phyloP scores from a whole-genome alignment of 1,140 invertebrate genomes.

The Halotydeus destructor region DNA sequence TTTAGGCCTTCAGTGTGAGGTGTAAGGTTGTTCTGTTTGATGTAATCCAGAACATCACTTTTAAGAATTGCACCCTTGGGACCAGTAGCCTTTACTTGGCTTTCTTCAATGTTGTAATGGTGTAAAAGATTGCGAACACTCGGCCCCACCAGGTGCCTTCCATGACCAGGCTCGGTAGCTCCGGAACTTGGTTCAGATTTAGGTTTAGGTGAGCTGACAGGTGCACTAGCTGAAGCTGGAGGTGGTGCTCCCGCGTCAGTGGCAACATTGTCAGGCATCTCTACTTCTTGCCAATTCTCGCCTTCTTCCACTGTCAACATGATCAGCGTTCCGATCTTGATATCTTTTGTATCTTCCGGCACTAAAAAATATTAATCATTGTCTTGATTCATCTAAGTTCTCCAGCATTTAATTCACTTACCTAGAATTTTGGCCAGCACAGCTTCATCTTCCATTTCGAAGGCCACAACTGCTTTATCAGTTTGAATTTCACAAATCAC shows the following conservation, averaged over 20 bases:
- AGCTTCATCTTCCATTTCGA: conserved; percentile 37
- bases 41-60: conserved; percentile 37
- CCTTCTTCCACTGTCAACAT: conserved; percentile 67
- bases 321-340: conserved; percentile 61
- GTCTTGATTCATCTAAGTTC: neutral
- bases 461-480: conserved; percentile 35
- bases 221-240: conserved; percentile 5
- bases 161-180: neutral
- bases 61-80: conserved; percentile 37
- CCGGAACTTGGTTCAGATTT: neutral
- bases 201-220: conserved; percentile 5
- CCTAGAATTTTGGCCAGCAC: conserved; percentile 39
- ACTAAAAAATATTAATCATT: conserved; percentile 29
- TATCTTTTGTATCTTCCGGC: conserved; percentile 52
- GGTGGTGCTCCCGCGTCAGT: conserved; percentile 1
- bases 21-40: conserved; percentile 32
- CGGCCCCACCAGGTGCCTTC: conserved; percentile 28
- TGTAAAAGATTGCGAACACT: conserved; percentile 37
- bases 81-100: conserved; percentile 32
- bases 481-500: conserved; percentile 39
- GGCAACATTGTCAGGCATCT: conserved; percentile 18
- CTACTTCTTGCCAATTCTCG: conserved; percentile 43
- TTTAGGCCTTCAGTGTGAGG: conserved; percentile 17
- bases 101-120: conserved; percentile 33
- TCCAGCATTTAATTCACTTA: conserved; percentile 21